Evolutionary conservation across 2,113 vertebrate species (phyloP), one percentile per base, ranked within the genome.

Genomic region (Triplophysa siluroides): DNA sequence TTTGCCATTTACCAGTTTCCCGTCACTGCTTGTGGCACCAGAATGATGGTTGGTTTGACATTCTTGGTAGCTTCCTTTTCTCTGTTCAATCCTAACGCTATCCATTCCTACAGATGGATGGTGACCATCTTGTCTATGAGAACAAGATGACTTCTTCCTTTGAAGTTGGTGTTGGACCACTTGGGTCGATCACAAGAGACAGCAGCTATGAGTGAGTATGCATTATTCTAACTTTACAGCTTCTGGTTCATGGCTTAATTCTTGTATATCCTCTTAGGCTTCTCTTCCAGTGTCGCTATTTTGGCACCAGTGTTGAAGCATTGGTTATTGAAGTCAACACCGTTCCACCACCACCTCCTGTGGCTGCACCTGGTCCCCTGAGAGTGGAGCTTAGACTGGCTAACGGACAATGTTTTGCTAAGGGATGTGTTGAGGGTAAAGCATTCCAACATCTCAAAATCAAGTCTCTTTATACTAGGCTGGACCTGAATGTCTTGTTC

Each of bases 1-100:
- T 92, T 92, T 86, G 85, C 79, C 26, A 86, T 92, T 54, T 92
- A 85, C 80, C 83, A 89, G 12, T 92, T 92, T 68, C 85, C 87
- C 50, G 88, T 91, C 38, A 90, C 82, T 68, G 7, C 67, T 0
- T 92, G 91, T 87, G 91, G 89, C 23, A 84, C 88, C 19, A 0
- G 50, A 66, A 71, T 91, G n/a, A 84, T 18, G 86, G 91, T 91
- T 83, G 77, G 82, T 78, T 12, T 3, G 19, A 58, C 2, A 21
- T 38, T 38, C 33, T 21, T 1, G 3, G 10, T 45, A 45, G 6
- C 43, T 45, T 1, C 2, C 11, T 9, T 45, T 45, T 7, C 2
- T 45, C 43, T 5, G 1, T n/a, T n/a, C n/a, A 21, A 21, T 8
- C 19, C 6, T 58, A 58, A 21, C 3, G 8, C 74, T 45, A 12